phyloP scores from a whole-genome alignment of 2,113 vertebrate genomes.

The Cyprinodon tularosa region DNA sequence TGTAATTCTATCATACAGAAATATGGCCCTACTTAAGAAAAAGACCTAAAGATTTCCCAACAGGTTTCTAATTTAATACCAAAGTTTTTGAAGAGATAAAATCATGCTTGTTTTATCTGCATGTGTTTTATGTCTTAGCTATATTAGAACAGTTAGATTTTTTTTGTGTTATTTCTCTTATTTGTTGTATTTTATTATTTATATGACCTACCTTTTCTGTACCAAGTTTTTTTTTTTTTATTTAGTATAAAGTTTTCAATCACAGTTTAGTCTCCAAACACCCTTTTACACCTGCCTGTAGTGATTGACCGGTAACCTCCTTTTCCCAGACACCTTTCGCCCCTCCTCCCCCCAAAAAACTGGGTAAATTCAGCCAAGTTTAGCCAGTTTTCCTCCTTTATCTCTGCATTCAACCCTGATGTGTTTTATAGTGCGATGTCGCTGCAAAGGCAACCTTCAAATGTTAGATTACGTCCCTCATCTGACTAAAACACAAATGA shows the following conservation, averaged over 20 bases:
- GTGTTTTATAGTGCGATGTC: too few relatives aligned
- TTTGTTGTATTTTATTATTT: too few relatives aligned
- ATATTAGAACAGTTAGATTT: too few relatives aligned
- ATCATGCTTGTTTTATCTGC: too few relatives aligned
- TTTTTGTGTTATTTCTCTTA: too few relatives aligned
- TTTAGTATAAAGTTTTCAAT: background rate
- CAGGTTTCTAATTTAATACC: background rate
- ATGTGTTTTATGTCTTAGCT: too few relatives aligned
- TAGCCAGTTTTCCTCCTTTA: too few relatives aligned
- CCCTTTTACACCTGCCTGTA: background rate
- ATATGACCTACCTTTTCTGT: too few relatives aligned
- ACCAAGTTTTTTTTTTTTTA: too few relatives aligned
- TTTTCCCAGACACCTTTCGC: too few relatives aligned
- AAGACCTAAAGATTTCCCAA: background rate
- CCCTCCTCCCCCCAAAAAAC: background rate
- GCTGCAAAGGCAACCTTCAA: background rate
- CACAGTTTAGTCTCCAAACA: background rate
- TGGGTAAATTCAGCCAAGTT: too few relatives aligned
- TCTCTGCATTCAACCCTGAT: background rate
- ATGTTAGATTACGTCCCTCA: background rate
- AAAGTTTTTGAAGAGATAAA: background rate
- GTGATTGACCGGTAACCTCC: background rate
- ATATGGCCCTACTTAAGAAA: background rate
- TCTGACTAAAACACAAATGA: background rate
- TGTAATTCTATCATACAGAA: too few relatives aligned